These are phyloP conservation scores for Macrosoma leucophasiata DNA, from an alignment of 2,888 invertebrate genomes.

Conservation along the genomic window DNA sequence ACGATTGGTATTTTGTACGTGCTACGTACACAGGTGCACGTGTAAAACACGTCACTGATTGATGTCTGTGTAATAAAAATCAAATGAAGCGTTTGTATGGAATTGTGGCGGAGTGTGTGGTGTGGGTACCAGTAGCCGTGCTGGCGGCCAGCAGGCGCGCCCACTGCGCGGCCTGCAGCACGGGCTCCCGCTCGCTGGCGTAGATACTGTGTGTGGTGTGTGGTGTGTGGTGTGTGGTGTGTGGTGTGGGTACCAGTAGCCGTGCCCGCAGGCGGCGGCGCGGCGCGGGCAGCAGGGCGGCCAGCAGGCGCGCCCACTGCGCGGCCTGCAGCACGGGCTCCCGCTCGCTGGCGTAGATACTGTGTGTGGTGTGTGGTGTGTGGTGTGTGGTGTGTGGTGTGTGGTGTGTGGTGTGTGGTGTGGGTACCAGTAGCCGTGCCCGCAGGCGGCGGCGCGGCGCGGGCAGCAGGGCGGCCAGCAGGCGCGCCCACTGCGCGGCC, in stretches of 20 bases:
- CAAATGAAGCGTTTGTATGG: no score
- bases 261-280: background rate
- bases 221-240: no score
- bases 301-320: conserved; percentile 85
- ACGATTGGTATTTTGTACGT: no score
- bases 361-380: conserved; percentile 88
- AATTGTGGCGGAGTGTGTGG: background rate
- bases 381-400: no score
- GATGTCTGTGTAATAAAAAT: no score
- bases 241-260: no score
- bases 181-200: conserved; percentile 84
- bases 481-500: conserved; percentile 86
- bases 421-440: no score
- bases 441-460: conserved; percentile 1
- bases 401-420: no score
- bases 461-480: conserved; percentile 57
- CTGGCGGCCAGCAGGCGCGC: conserved; percentile 79
- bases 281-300: conserved; percentile 28
- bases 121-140: conserved; percentile 12
- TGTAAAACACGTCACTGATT: no score
- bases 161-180: conserved; percentile 86
- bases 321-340: conserved; percentile 87
- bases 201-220: conserved; percentile 85
- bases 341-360: conserved; percentile 83
- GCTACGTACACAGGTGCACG: no score